Evolutionary conservation across 2,113 vertebrate species (phyloP).

Genomic region (Eubucco bourcierii): DNA sequence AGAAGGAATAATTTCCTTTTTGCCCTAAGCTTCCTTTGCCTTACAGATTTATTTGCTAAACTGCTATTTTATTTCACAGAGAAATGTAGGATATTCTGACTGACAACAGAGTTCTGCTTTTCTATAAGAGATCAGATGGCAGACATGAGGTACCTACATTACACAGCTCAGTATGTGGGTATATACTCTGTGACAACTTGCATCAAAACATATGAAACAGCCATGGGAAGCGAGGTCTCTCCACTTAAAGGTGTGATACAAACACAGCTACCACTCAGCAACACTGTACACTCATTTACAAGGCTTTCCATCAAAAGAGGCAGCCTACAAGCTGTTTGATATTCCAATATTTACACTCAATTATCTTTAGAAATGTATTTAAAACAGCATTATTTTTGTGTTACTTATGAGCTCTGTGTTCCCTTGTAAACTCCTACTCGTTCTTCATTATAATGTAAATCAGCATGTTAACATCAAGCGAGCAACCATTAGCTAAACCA

Average conservation of each 20-base stretch:
- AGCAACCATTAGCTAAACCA: neutral
- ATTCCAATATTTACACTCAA: constrained; percentile 11
- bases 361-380: constrained; percentile 19
- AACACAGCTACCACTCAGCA: neutral
- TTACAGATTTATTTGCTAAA: neutral
- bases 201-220: neutral
- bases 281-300: neutral
- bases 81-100: neutral
- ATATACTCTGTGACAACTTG: neutral
- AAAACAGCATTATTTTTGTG: constrained; percentile 11
- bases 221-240: neutral
- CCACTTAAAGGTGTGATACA: neutral
- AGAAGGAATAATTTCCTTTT: neutral
- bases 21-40: neutral
- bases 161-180: neutral
- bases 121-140: neutral
- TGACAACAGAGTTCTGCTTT: neutral
- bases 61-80: neutral
- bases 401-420: neutral
- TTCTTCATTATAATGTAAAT: constrained; percentile 36
- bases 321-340: neutral
- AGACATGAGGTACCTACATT: neutral
- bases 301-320: neutral
- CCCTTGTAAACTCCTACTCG: constrained; percentile 23
- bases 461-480: constrained; percentile 6